Evolutionary conservation across 1,140 invertebrate species (phyloP).

Genomic region (Pantala flavescens): DNA sequence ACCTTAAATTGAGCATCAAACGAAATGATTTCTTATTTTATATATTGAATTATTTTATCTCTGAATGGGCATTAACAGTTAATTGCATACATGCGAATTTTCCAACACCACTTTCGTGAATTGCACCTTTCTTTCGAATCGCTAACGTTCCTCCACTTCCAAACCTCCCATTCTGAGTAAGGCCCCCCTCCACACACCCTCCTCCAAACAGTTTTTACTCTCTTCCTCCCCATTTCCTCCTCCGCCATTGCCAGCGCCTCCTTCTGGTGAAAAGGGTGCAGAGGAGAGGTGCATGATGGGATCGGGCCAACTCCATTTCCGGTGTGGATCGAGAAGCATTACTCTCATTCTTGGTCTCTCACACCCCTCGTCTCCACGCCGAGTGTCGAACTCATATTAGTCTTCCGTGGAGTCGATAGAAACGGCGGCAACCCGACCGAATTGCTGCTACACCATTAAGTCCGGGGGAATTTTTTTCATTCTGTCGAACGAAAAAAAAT

Average conservation of each 20-base stretch:
- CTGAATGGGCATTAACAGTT: too few species aligned
- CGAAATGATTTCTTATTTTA: too few species aligned
- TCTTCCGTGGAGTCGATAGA: background rate
- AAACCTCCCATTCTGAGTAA: background rate
- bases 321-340: background rate
- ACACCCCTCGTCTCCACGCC: background rate
- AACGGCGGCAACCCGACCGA: background rate
- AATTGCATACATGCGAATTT: too few species aligned
- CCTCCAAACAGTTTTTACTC: background rate
- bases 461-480: background rate
- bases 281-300: background rate
- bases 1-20: too few species aligned
- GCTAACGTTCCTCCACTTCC: background rate
- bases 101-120: too few species aligned
- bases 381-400: slow-evolving; percentile 1
- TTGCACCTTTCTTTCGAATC: background rate
- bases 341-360: slow-evolving; percentile 5
- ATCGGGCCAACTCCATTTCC: slow-evolving; percentile 3
- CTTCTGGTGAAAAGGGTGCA: background rate
- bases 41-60: too few species aligned
- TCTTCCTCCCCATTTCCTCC: background rate
- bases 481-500: too few species aligned
- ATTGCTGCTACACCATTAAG: slow-evolving; percentile 5
- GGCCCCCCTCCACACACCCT: background rate
- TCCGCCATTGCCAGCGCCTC: background rate